Conservation (phyloP, 2,113 vertebrate species). For the Ardeotis arabs region DNA sequence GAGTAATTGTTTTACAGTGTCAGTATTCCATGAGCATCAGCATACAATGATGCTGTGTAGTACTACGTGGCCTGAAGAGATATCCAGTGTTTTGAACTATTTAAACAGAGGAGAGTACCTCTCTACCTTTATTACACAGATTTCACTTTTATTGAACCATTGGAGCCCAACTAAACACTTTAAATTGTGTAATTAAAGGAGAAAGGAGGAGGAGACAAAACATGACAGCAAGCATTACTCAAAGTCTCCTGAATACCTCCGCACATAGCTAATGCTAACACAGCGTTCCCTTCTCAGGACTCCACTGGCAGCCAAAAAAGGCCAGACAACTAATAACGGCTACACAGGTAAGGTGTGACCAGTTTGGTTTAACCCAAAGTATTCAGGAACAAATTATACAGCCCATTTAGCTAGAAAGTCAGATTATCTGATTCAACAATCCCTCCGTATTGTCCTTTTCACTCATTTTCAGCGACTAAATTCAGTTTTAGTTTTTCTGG, state of each 20-base stretch:
- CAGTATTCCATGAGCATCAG: neutral
- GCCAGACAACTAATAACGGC: neutral
- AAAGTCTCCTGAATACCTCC: neutral
- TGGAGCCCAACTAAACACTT: neutral
- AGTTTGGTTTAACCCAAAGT: neutral
- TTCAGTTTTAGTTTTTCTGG: neutral
- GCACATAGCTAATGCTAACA: neutral
- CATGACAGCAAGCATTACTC: neutral
- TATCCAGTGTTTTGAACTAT: neutral
- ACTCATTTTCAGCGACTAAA: neutral
- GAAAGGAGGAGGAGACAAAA: neutral
- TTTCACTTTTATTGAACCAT: neutral
- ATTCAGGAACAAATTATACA: neutral
- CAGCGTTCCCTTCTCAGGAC: accelerated
- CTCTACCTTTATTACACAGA: neutral
- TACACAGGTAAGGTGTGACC: neutral
- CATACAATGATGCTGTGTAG: accelerated
- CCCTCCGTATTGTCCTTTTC: neutral
- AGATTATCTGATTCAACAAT: neutral
- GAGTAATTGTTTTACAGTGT: neutral
- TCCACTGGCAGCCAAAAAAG: neutral
- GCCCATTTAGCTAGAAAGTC: neutral
- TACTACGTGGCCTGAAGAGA: neutral
- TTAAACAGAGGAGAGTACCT: neutral
- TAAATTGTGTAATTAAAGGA: neutral